Base-by-base conservation (phyloP, 2,113 vertebrate genomes). In the Dipodomys spectabilis region DNA sequence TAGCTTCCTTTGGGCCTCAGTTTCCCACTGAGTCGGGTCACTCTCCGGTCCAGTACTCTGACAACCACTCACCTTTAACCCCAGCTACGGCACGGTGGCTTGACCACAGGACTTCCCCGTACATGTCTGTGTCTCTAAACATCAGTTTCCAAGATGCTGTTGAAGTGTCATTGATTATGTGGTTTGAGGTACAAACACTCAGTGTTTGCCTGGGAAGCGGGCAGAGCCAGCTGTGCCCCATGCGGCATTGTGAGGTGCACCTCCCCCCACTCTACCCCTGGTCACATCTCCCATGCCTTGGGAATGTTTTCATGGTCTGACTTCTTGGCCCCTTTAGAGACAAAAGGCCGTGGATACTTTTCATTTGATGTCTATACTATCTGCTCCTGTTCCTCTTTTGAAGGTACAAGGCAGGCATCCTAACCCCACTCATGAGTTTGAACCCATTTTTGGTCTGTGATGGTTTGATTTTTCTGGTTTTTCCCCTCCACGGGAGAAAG, bases 401-500 rank as follows among this genome's bases (percentile, higher is more conserved):
- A 69, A 84, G 69, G 27, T 77, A 89, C 69, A 53, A 90, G 80
- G 27, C 28, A 25, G 45, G 30, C 49, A 11, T 74, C 45, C 71
- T 7, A 27, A 39, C 0, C 25, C 7, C 6, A 1, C 11, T n/a
- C 71, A 53, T 45, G 20, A 82, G 72, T 8, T 77, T 82, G 22
- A 68, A 62, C 39, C 20, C n/a, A 60, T 71, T 80, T 86, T 71
- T 45, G 57, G 11, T 35, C 92, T 65, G 67, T 18, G 57, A 28
- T 75, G n/a, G 87, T 96, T 95, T 94, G 35, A 1, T 35, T 95
- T 95, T 90, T 39, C 45, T 30, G 15, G 71, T 49, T n/a, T 75
- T 71, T 80, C 73, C 57, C 5, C 18, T 22, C 71, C 60, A 78
- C 71, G 15, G 2, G 86, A 57, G 73, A 95, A 94, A 92, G 80